A percentile compares a stretch with the other conserved stretches of the same genome.
These are phyloP conservation scores for Zophobas atratus DNA, from an alignment of 1,140 invertebrate genomes.

Conservation along the genomic window DNA sequence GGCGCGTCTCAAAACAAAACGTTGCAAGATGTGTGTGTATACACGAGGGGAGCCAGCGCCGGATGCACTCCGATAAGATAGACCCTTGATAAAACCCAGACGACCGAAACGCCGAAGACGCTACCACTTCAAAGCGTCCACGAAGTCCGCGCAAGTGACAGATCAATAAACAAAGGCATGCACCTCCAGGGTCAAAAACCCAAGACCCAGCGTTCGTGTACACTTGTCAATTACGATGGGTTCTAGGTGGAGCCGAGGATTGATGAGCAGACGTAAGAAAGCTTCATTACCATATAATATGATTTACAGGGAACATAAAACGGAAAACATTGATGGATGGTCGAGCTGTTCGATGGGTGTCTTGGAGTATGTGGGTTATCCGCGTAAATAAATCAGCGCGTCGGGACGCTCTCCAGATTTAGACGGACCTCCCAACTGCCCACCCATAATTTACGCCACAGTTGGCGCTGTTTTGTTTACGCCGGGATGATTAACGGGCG, in stretches of 20 bases:
- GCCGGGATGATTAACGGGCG: conserved; percentile 27
- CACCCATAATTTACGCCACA: conserved; percentile 40
- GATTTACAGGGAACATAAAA: conserved; percentile 37
- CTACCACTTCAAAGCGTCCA: neutral
- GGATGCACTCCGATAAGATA: conserved; percentile 40
- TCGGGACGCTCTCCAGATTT: conserved; percentile 41
- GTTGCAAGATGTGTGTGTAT: conserved; percentile 32
- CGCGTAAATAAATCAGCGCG: conserved; percentile 38
- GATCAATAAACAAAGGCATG: neutral
- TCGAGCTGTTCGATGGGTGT: neutral
- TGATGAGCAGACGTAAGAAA: conserved; percentile 36
- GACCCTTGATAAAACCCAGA: conserved; percentile 22
- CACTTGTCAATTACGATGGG: conserved; percentile 37
- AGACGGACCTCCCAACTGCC: conserved; percentile 41
- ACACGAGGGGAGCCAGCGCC: conserved; percentile 30
- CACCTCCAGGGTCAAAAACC: neutral
- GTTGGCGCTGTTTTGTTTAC: conserved; percentile 38
- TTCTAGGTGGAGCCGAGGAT: neutral
- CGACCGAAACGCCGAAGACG: conserved; percentile 23
- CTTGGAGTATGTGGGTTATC: conserved; percentile 28
- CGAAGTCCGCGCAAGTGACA: neutral
- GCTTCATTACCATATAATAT: conserved; percentile 38
- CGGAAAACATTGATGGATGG: conserved; percentile 30
- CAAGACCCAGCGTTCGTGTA: neutral
- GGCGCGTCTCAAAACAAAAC: conserved; percentile 18